phyloP scores from a whole-genome alignment of 2,797 vertebrate genomes.

The Spinibarbus caldwelli region DNA sequence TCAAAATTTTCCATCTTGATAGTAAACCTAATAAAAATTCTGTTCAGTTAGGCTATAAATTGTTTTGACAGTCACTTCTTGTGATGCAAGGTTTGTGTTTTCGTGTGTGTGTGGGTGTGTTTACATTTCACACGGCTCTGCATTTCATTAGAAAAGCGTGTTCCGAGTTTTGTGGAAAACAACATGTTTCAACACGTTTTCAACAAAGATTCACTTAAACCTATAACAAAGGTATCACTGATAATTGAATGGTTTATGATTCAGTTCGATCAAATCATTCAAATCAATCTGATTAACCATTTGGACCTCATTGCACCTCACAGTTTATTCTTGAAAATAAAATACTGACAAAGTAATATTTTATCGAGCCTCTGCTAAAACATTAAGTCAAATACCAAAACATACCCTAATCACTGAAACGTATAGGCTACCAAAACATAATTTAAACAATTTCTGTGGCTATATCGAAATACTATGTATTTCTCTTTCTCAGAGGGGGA shows the following conservation, averaged over 20 bases:
- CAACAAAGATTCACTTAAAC: background rate
- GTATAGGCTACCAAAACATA: background rate
- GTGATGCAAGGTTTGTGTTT: background rate
- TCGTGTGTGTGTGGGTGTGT: background rate
- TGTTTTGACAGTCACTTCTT: background rate
- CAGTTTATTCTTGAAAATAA: background rate
- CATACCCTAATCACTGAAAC: background rate
- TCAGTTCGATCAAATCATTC: background rate
- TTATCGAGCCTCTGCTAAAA: background rate
- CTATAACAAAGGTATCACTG: background rate
- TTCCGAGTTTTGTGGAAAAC: background rate
- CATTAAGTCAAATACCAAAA: background rate
- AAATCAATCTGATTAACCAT: background rate
- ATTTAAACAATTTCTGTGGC: background rate
- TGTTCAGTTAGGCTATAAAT: background rate
- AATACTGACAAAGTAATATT: background rate
- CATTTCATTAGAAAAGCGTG: background rate
- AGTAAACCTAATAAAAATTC: background rate
- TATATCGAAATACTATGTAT: background rate
- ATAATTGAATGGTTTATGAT: too few relatives aligned
- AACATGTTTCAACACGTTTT: background rate
- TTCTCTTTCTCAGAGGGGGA: background rate
- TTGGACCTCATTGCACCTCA: background rate
- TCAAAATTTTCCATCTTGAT: background rate
- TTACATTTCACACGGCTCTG: background rate